Evolutionary conservation across 2,888 invertebrate species (phyloP).

Genomic region (Epistrophe grossulariae): DNA sequence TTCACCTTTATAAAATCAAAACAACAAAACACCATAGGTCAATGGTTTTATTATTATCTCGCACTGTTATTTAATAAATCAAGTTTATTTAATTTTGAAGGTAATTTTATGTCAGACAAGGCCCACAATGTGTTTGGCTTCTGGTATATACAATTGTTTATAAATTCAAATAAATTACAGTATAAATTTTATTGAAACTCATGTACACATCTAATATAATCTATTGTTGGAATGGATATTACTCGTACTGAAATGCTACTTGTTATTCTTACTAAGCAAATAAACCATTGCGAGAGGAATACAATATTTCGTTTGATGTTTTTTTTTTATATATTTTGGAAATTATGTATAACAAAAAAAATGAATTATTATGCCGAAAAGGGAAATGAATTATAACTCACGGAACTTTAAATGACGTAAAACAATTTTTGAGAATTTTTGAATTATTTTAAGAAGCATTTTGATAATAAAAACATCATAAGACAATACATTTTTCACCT

Average conservation of each 20-base stretch:
- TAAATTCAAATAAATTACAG: constrained; percentile 16
- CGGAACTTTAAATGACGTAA: constrained; percentile 12
- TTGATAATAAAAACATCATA: neutral
- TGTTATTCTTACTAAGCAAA: constrained; percentile 17
- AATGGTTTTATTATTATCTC: constrained; percentile 48
- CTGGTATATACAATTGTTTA: constrained; percentile 9
- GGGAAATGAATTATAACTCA: constrained; percentile 14
- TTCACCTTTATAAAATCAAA: constrained; percentile 7
- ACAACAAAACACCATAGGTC: constrained; percentile 6
- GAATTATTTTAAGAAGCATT: neutral
- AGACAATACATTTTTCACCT: neutral
- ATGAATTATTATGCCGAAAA: constrained; percentile 16
- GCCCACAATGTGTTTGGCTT: neutral
- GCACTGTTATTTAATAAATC: constrained; percentile 57
- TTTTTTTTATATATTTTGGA: neutral
- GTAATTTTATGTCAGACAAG: constrained; percentile 14
- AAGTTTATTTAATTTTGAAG: constrained; percentile 30
- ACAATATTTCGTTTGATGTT: constrained; percentile 23
- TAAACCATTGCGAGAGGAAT: neutral
- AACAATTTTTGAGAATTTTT: neutral
- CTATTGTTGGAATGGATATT: constrained; percentile 9
- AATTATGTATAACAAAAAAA: neutral
- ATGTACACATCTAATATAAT: neutral
- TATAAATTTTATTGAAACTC: neutral
- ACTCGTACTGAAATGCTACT: neutral